Conservation (phyloP, 2,797 vertebrate species). For the Pipistrellus pipistrellus region DNA sequence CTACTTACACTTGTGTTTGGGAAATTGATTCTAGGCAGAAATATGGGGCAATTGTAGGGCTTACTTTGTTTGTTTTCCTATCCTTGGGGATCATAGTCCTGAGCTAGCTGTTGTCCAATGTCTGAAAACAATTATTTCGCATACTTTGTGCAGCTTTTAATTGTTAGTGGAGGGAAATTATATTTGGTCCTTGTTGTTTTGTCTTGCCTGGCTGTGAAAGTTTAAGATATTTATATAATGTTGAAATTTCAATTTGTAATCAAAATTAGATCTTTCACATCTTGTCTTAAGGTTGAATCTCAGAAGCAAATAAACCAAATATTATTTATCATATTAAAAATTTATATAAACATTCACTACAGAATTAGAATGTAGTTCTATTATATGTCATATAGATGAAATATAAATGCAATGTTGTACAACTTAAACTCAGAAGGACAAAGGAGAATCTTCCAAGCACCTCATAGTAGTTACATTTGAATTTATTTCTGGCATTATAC, state of each 20-base stretch:
- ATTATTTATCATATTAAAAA: neutral
- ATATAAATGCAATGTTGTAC: neutral
- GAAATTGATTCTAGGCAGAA: neutral
- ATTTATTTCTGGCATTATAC: neutral
- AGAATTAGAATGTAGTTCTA: neutral
- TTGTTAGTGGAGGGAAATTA: neutral
- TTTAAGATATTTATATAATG: neutral
- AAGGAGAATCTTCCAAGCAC: neutral
- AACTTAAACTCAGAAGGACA: neutral
- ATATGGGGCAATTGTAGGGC: neutral
- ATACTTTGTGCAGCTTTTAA: neutral
- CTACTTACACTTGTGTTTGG: neutral
- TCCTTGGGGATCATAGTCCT: neutral
- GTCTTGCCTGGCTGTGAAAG: neutral
- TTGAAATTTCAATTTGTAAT: neutral
- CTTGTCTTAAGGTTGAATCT: neutral
- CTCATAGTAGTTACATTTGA: neutral
- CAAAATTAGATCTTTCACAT: neutral
- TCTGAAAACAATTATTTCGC: neutral
- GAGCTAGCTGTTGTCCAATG: neutral
- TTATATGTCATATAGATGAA: neutral
- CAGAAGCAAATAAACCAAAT: constrained; percentile 6
- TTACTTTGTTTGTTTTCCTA: neutral
- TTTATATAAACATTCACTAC: neutral
- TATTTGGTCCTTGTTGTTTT: neutral